Percentiles rank a stretch among this genome's conserved stretches.
phyloP scores from a whole-genome alignment of 2,797 vertebrate genomes.

The Rhinogobio ventralis region DNA sequence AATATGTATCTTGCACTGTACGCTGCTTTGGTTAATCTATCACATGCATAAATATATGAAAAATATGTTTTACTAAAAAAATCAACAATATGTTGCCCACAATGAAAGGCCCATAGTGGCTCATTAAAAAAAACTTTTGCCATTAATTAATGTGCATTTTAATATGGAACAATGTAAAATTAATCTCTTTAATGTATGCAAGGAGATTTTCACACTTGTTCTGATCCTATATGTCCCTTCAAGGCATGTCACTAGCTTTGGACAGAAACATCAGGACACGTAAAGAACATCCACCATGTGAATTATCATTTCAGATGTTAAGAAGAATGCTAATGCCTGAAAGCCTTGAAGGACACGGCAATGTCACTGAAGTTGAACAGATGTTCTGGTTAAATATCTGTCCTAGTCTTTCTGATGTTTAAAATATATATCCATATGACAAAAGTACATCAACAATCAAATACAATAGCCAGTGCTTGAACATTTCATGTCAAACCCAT shows the following conservation, averaged over 20 bases:
- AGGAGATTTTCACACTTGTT: neutral
- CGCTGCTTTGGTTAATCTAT: neutral
- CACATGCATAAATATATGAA: neutral
- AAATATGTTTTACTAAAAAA: neutral
- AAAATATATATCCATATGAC: neutral
- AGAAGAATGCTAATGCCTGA: neutral
- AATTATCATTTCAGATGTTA: constrained; percentile 18
- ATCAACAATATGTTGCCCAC: neutral
- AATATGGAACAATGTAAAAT: neutral
- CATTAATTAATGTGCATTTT: neutral
- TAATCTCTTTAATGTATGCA: neutral
- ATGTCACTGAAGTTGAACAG: constrained; percentile 4
- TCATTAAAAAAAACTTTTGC: neutral
- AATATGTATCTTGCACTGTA: neutral
- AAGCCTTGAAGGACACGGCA: constrained; percentile 21
- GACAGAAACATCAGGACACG: neutral
- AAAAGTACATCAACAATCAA: neutral
- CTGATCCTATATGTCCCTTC: constrained; percentile 3
- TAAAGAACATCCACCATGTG: neutral
- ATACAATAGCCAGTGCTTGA: neutral
- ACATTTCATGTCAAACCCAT: neutral
- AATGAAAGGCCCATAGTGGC: neutral
- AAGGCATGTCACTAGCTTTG: constrained; percentile 27
- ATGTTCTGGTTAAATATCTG: neutral
- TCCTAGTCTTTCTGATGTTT: neutral